These are phyloP conservation scores for Oegoconia quadripuncta DNA, from an alignment of 2,888 invertebrate species.

Conservation along the genomic window DNA sequence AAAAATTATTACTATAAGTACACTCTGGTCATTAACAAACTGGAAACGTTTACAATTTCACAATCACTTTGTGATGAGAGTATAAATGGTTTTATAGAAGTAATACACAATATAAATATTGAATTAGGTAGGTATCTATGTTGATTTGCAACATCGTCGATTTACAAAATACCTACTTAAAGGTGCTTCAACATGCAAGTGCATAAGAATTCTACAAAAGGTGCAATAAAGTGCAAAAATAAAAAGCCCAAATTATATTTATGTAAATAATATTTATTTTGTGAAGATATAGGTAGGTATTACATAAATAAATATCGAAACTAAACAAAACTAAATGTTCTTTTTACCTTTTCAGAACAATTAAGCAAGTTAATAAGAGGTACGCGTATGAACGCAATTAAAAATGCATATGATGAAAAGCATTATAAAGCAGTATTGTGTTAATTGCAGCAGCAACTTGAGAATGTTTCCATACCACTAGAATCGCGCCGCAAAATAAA, in stretches of 20 bases:
- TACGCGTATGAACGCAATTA: no score
- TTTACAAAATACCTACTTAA: no score
- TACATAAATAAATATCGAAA: conserved; percentile 24
- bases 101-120: conserved; percentile 8
- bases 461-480: conserved; percentile 32
- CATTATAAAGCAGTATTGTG: conserved; percentile 55
- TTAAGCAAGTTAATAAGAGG: no score
- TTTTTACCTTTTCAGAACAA: no score
- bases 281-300: conserved; percentile 19
- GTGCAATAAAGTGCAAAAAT: conserved; percentile 28
- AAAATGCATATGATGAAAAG: conserved; percentile 31
- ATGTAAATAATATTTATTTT: conserved; percentile 45
- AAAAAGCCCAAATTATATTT: conserved; percentile 39
- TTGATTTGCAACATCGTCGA: no score
- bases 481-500: background rate
- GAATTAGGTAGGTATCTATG: background rate
- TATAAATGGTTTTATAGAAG: no score
- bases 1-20: no score
- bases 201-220: conserved; percentile 18
- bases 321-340: conserved; percentile 18
- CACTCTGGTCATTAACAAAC: no score
- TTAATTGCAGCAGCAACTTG: conserved; percentile 38
- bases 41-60: no score
- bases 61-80: no score
- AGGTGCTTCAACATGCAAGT: conserved; percentile 26